Percentiles rank a stretch among this genome's conserved stretches.
These are phyloP conservation scores for Brenthis daphne DNA, from an alignment of 2,888 invertebrate genomes.

Conservation along the genomic window DNA sequence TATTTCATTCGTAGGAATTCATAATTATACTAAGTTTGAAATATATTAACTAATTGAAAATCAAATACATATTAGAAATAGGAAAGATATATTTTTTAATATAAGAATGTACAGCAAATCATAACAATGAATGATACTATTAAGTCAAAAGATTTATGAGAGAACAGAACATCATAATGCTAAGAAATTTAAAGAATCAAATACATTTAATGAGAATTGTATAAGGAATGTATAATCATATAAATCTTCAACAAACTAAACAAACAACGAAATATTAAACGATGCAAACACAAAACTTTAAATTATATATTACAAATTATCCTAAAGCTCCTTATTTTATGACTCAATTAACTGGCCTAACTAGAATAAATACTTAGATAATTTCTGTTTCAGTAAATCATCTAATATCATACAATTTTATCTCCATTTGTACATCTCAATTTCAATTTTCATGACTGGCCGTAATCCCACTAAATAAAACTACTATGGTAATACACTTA, in stretches of 20 bases:
- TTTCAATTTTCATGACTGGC: constrained; percentile 79
- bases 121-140: too few relatives aligned
- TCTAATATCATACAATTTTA: constrained; percentile 55
- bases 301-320: constrained; percentile 54
- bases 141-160: too few relatives aligned
- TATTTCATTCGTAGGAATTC: constrained; percentile 41
- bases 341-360: constrained; percentile 79
- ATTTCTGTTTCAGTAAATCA: constrained; percentile 46
- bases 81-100: neutral
- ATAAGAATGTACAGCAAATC: neutral
- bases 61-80: neutral
- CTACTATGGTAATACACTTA: constrained; percentile 53
- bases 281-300: constrained; percentile 51
- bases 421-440: constrained; percentile 71
- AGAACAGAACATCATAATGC: constrained; percentile 3
- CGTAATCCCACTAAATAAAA: constrained; percentile 67
- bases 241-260: constrained; percentile 68
- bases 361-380: constrained; percentile 77
- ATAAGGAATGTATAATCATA: constrained; percentile 63
- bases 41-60: constrained; percentile 19
- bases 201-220: constrained; percentile 47
- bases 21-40: constrained; percentile 27
- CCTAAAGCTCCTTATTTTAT: constrained; percentile 49
- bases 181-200: neutral
- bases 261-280: constrained; percentile 69